phyloP scores from a whole-genome alignment of 2,888 invertebrate species.

The Calliscelio sp. region DNA sequence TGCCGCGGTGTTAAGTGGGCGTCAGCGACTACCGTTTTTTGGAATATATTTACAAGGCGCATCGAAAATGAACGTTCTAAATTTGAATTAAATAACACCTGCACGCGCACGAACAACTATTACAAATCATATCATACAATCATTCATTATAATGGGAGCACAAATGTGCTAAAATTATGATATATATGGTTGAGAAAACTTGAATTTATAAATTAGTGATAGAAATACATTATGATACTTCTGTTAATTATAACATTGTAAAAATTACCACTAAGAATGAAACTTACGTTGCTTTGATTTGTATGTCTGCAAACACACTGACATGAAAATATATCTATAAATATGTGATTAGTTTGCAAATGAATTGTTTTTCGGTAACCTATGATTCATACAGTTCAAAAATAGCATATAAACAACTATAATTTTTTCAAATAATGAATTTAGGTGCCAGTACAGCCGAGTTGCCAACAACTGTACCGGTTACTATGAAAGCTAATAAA shows the following conservation, averaged over 20 bases:
- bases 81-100: constrained; percentile 57
- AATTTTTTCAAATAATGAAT: constrained; percentile 61
- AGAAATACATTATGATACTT: no score
- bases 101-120: constrained; percentile 33
- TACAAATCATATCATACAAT: constrained; percentile 56
- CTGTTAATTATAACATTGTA: no score
- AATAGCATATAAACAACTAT: constrained; percentile 50
- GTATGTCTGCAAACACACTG: no score
- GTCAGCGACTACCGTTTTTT: constrained; percentile 54
- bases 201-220: no score
- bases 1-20: constrained; percentile 44
- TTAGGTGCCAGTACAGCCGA: constrained; percentile 49
- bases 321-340: not conserved
- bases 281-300: no score
- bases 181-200: no score
- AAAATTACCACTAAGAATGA: no score
- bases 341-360: not conserved
- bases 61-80: constrained; percentile 63
- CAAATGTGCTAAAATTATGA: constrained; percentile 37
- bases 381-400: constrained; percentile 34
- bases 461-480: constrained; percentile 66
- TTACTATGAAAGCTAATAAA: constrained; percentile 68
- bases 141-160: constrained; percentile 26
- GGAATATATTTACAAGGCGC: constrained; percentile 53
- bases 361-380: constrained; percentile 32